Evolutionary conservation across 2,888 invertebrate species (phyloP), one percentile per base, ranked within the genome.

Genomic region (Athalia rosae): DNA sequence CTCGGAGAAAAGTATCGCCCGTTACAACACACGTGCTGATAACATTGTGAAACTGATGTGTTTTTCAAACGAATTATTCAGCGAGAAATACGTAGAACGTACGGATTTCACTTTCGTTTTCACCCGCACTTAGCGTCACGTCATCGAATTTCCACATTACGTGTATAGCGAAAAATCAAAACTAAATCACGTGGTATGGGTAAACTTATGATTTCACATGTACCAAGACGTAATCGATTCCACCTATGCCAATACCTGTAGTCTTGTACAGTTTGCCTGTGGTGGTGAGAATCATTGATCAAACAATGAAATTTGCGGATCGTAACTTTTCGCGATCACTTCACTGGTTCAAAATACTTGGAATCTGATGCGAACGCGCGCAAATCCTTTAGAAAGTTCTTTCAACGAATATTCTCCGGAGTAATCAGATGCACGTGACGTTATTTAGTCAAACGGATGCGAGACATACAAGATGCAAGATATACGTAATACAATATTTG

Each of bases 401-500:
- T 3, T 56, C 45, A 58, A 8, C 45, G 71, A 58, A 71, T 13
- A 13, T 9, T 43, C 58, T 15, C 56, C 6, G 58, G 13, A 13
- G 61, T 9, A 56, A 45, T 28, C 28, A 28, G 28, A 28, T 45
- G 58, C 15, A 58, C 13, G 45, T 71, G 71, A 58, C n/a, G 71
- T 58, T 9, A 58, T 58, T 13, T 2, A 28, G 28, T 28, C 28
- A 0, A 28, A 58, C 50, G 9, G 45, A 71, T 71, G 4, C 15
- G 43, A 58, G 56, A 13, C 28, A 28, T 9, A 71, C 45, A 3
- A 43, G 43, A 56, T 6, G 71, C n/a, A 71, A 71, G 71, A 45
- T 58, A 56, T 11, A 71, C 71, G 71, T 71, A 71, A 71, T 28
- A 28, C 28, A 28, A 28, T 71, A 71, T 71, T 71, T 43, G 58